phyloP scores from a whole-genome alignment of 2,797 vertebrate species.

The Silurus aristotelis region DNA sequence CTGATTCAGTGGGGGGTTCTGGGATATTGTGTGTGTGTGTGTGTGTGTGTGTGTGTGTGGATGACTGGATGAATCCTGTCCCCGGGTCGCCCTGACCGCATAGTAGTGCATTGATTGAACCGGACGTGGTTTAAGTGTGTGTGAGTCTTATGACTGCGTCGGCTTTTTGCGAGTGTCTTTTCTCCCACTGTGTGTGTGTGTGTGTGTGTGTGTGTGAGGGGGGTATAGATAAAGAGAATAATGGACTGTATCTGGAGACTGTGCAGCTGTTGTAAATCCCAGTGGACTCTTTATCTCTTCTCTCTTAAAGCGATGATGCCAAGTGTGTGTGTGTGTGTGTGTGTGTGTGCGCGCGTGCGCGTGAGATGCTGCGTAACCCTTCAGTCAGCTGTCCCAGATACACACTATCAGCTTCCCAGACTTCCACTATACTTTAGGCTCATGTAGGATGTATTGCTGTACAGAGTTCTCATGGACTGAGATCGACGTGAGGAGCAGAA shows the following conservation, averaged over 20 bases:
- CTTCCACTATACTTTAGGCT: neutral
- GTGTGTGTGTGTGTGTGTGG: neutral
- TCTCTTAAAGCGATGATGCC: neutral
- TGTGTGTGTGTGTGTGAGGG: neutral
- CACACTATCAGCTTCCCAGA: neutral
- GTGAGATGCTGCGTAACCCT: neutral
- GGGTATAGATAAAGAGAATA: slow-evolving; percentile 43
- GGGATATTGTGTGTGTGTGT: neutral
- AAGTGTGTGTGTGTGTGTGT: neutral
- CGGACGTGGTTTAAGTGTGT: slow-evolving; percentile 2
- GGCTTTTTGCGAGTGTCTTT: slow-evolving; percentile 9
- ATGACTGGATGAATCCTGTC: slow-evolving; percentile 31
- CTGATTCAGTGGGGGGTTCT: neutral
- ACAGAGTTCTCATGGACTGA: too few relatives aligned
- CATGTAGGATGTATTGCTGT: neutral
- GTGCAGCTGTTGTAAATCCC: slow-evolving; percentile 32
- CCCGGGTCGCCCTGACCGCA: slow-evolving; percentile 18
- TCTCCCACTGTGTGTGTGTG: neutral
- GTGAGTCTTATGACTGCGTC: slow-evolving; percentile 45
- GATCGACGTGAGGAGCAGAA: too few relatives aligned
- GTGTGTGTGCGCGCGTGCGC: neutral
- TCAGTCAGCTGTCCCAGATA: neutral
- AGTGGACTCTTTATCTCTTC: neutral
- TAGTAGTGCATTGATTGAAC: slow-evolving; percentile 43
- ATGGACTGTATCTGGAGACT: slow-evolving; percentile 26